Base-by-base conservation (phyloP, 64 coral and sea anemone species). In the Cladopsammia gracilis region DNA sequence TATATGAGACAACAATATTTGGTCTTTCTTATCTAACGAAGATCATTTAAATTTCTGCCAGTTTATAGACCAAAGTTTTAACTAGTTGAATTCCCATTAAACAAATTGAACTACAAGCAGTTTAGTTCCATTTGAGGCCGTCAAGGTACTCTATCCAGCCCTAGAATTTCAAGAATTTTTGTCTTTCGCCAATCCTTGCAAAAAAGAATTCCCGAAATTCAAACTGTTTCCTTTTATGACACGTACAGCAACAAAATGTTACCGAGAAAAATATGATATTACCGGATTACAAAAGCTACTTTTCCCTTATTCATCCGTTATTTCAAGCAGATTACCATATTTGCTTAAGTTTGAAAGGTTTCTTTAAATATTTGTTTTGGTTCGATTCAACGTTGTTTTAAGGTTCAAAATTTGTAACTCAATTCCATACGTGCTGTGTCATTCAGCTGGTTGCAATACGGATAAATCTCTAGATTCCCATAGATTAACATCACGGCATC, bases 141-240 rank as follows among this genome's bases (percentile, higher is more conserved):
- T 10, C 7, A 12, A 56, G 53, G 12, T 10, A 56, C 7, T 56
- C 12, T 7, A 56, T 56, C 61, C 61, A 64, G 61, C 61, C 18
- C 1, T 64, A 20, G 10, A 54, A 54, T 52, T 24, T 77, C 20
- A 24, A 77, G 50, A 77, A 77, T 77, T 53, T 22, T 19, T 7
- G n/a, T 13, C 75, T 23, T 24, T 77, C 48, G 22, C 48, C 75
- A 49, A 24, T 45, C 15, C 75, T 77, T 77, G 7, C 48, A 13
- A 77, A 77, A 77, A 76, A 56, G 53, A 23, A 77, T 77, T 16
- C 50, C 18, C 19, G 20, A 49, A 1, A 77, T 77, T 77, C 23
- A 53, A 77, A 54, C 20, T 25, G 75, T 56, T 77, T 77, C 48
- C 75, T 76, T 20, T 77, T 25, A 20, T 10, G 48, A 24, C 50